Percentiles rank a stretch among this genome's conserved stretches.
These are phyloP conservation scores for Mesoclemmys tuberculata DNA, from an alignment of 2,113 vertebrate genomes.

Conservation along the genomic window DNA sequence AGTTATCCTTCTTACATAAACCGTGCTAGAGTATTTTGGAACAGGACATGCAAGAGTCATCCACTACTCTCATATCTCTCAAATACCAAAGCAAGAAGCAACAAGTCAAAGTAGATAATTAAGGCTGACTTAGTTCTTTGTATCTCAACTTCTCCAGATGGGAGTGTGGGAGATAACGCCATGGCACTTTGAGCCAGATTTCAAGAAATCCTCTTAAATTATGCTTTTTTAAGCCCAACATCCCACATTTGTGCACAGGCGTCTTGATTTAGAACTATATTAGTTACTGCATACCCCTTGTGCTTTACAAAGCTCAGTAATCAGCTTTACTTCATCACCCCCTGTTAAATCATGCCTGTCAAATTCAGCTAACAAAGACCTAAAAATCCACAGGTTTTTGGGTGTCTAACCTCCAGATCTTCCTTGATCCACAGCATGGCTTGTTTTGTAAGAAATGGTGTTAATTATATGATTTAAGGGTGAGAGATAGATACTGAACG, in stretches of 20 bases:
- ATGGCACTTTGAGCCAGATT: background rate
- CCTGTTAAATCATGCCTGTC: background rate
- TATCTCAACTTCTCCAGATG: background rate
- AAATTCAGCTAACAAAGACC: background rate
- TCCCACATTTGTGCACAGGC: background rate
- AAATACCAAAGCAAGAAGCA: background rate
- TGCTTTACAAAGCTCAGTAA: background rate
- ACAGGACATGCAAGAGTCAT: background rate
- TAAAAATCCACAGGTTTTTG: background rate
- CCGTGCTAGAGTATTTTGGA: background rate
- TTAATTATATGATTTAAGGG: background rate
- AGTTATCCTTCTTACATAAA: background rate
- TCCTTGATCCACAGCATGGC: background rate
- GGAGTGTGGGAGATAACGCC: background rate
- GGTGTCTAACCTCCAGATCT: background rate
- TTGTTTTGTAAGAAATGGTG: background rate
- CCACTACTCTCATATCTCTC: background rate
- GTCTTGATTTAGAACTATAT: background rate
- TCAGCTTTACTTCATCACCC: background rate
- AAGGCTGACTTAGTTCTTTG: background rate
- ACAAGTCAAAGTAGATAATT: rapidly evolving
- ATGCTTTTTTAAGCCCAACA: rapidly evolving
- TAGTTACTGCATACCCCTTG: rapidly evolving
- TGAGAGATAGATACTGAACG: rapidly evolving
- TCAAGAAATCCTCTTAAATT: background rate